Evolutionary conservation across 1,140 invertebrate species (phyloP).

Genomic region (Lucilia sericata): DNA sequence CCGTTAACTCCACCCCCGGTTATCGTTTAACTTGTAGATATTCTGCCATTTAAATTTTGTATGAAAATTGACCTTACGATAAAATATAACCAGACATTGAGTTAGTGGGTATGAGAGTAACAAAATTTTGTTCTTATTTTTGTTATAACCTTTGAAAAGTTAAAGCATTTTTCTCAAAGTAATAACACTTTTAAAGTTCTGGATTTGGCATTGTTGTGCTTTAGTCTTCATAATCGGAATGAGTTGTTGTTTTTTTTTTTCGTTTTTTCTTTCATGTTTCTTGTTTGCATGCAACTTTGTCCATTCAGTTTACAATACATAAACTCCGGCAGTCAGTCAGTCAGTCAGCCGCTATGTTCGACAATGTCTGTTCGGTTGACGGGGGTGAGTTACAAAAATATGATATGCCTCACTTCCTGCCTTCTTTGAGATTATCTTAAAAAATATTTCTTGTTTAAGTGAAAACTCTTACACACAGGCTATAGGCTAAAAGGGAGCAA

Average conservation of each 20-base stretch:
- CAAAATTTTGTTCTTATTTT: no score
- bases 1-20: no score
- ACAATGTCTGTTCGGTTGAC: no score
- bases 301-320: not conserved
- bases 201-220: not conserved
- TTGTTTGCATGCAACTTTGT: conserved; percentile 5
- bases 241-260: not conserved
- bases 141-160: no score
- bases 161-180: no score
- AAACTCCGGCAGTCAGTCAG: not conserved
- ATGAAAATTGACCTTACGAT: no score
- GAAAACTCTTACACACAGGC: not conserved
- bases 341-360: not conserved
- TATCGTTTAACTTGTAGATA: no score
- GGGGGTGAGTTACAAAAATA: not conserved
- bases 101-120: no score
- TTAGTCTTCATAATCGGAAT: not conserved
- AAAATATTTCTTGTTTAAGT: not conserved
- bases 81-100: no score
- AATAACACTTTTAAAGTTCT: not conserved
- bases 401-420: not conserved
- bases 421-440: not conserved
- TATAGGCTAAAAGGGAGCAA: not conserved
- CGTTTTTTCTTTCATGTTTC: not conserved
- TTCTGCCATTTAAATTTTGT: no score